Conservation (phyloP, 1,140 invertebrate genomes). For the Megalopta genalis region DNA sequence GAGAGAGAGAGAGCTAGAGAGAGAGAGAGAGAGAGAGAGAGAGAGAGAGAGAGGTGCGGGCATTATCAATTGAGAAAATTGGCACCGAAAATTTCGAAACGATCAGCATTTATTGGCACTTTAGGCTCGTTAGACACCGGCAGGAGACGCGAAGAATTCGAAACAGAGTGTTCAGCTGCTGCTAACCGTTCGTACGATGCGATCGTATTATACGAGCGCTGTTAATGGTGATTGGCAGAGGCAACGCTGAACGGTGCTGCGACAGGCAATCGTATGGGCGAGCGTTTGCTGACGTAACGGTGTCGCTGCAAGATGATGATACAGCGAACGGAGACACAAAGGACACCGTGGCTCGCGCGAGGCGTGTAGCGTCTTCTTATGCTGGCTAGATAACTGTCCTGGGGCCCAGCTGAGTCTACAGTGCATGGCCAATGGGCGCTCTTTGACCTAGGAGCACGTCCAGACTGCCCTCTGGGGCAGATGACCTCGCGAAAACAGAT, state of each 20-base stretch:
- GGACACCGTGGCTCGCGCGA: no score
- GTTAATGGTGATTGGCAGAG: constrained; percentile 4
- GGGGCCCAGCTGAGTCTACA: no score
- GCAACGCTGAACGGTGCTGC: background rate
- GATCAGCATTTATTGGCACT: background rate
- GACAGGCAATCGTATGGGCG: background rate
- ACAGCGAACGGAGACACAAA: background rate
- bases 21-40: no score
- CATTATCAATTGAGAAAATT: no score
- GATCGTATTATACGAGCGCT: background rate
- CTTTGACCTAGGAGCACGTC: no score
- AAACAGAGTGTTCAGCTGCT: background rate
- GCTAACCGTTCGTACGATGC: background rate
- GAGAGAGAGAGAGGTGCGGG: no score
- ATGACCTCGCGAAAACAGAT: no score
- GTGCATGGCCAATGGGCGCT: no score
- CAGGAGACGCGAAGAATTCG: background rate
- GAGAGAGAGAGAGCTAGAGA: no score
- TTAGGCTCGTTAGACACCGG: background rate
- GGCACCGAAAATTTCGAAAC: background rate
- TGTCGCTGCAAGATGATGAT: background rate
- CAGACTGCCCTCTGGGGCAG: no score
- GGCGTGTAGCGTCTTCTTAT: background rate
- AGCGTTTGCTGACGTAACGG: background rate
- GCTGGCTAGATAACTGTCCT: background rate